Evolutionary conservation across 35 echinoderm and acorn worm genomes (phyloP).

Genomic region (Nesometra sesokonis): DNA sequence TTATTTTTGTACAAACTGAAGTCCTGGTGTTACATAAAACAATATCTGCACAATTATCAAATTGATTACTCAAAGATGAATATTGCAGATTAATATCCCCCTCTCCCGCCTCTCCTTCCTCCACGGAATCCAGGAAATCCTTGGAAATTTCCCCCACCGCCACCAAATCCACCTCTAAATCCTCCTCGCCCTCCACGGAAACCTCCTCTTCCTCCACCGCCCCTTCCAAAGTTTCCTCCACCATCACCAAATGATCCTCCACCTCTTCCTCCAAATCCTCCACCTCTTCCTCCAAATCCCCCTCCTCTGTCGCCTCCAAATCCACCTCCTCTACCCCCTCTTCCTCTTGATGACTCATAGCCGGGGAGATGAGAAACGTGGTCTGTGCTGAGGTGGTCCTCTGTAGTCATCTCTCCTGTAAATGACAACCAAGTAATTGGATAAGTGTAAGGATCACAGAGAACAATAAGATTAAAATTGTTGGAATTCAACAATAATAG

Average conservation of each 20-base stretch:
- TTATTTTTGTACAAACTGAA: no score
- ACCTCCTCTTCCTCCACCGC: slow-evolving; percentile 12
- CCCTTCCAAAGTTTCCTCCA: background rate
- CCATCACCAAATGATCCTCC: background rate
- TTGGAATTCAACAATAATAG: no score
- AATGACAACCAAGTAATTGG: background rate
- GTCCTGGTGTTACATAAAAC: no score
- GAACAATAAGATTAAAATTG: no score
- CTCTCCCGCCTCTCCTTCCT: no score
- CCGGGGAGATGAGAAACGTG: slow-evolving; percentile 34
- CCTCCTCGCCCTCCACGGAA: background rate
- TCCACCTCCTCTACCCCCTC: slow-evolving; percentile 21
- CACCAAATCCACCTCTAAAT: background rate
- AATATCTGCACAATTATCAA: no score
- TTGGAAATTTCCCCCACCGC: background rate
- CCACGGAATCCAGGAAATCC: no score
- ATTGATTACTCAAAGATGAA: no score
- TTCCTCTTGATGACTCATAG: background rate
- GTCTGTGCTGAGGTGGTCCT: background rate
- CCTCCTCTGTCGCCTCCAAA: background rate
- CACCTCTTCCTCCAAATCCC: slow-evolving; percentile 6
- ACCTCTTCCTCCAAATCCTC: background rate
- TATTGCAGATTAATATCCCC: no score
- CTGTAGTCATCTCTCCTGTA: slow-evolving; percentile 20
- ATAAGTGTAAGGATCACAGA: background rate